A percentile compares a stretch with the other conserved stretches of the same genome.
Evolutionary conservation across 1,140 invertebrate species (phyloP).

Genomic region (Nomia melanderi): DNA sequence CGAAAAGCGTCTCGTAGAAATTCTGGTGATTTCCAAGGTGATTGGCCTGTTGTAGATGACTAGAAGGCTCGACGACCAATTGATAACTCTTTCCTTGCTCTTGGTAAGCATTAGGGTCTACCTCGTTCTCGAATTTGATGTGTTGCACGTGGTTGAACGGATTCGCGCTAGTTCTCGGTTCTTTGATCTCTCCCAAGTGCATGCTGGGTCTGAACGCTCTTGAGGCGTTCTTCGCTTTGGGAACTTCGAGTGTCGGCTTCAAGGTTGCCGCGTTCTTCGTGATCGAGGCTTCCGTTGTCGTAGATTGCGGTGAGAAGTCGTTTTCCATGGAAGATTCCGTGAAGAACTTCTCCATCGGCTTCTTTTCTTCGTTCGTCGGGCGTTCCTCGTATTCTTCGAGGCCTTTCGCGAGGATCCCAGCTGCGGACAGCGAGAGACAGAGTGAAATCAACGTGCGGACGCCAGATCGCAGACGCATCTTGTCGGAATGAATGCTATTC

Average conservation of each 20-base stretch:
- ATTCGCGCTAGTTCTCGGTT: constrained; percentile 32
- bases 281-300: not conserved
- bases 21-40: not conserved
- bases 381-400: not conserved
- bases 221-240: constrained; percentile 12
- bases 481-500: not conserved
- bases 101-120: constrained; percentile 20
- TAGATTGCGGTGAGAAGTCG: not conserved
- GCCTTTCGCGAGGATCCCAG: not conserved
- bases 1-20: not conserved
- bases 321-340: constrained; percentile 16
- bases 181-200: constrained; percentile 69
- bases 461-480: constrained; percentile 10
- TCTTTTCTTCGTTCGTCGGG: not conserved
- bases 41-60: not conserved
- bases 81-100: constrained; percentile 11
- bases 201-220: constrained; percentile 64
- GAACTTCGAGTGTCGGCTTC: not conserved
- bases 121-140: constrained; percentile 57
- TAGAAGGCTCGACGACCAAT: not conserved
- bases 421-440: not conserved
- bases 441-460: not conserved
- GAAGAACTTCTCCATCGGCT: not conserved
- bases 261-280: not conserved
- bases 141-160: constrained; percentile 65